A percentile compares a stretch with the other conserved stretches of the same genome.
Evolutionary conservation across 2,113 vertebrate species (phyloP).

Genomic region (Leptobrachium ailaonicum): DNA sequence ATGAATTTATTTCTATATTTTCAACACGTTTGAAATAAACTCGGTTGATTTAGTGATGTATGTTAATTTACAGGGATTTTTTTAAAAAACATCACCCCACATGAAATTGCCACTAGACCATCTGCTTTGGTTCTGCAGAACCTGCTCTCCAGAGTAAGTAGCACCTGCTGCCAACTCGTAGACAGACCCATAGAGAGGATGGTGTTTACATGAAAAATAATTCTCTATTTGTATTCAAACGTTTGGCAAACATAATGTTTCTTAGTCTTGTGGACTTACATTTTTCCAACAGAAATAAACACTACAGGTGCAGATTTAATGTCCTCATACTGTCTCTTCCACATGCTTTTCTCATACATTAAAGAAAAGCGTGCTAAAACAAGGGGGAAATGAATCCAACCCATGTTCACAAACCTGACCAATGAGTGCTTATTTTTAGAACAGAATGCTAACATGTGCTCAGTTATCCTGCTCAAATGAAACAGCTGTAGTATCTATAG

Average conservation of each 20-base stretch:
- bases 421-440: constrained; percentile 40
- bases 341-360: constrained; percentile 41
- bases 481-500: constrained; percentile 8
- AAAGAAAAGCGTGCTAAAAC: constrained; percentile 26
- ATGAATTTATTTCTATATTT: no score
- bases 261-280: constrained; percentile 17
- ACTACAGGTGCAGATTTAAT: constrained; percentile 45
- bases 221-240: constrained; percentile 40
- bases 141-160: constrained; percentile 37
- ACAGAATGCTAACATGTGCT: constrained; percentile 25
- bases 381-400: constrained; percentile 33
- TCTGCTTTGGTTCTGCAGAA: constrained; percentile 37
- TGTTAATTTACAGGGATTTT: constrained; percentile 15
- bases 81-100: constrained; percentile 28
- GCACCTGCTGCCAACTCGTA: constrained; percentile 43
- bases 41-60: neutral
- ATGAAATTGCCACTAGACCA: constrained; percentile 31
- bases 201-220: constrained; percentile 42
- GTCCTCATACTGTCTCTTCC: constrained; percentile 45
- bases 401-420: constrained; percentile 24
- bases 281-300: constrained; percentile 23
- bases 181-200: constrained; percentile 35
- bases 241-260: constrained; percentile 37
- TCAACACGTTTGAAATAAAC: neutral
- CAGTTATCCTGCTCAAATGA: constrained; percentile 2